Evolutionary conservation across 2,113 vertebrate species (phyloP), one percentile per base, ranked within the genome.

Genomic region (Hepsetus odoe): DNA sequence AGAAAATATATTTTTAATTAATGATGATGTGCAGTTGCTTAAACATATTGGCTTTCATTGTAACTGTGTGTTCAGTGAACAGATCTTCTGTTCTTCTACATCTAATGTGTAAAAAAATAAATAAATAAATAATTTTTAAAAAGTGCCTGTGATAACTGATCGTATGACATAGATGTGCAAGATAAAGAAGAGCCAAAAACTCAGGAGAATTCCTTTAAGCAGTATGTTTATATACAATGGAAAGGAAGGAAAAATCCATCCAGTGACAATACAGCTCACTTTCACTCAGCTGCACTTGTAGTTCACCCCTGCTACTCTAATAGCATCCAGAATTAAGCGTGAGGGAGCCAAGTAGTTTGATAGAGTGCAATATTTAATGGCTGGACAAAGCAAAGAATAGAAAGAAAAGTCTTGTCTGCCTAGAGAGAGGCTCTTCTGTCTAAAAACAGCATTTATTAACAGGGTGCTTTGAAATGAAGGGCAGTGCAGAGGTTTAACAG

Each of bases 271-370:
- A 67, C 69, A 79, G 28, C 56, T 55, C 70, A 79, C 44, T 66
- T 73, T 55, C 77, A 79, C 26, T 65, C 66, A 72, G 44, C 44
- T 64, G 68, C 42, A 71, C 58, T 65, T 53, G 44, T 55, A 42
- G 18, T 56, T 72, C 44, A 53, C 56, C 46, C 56, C 68, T 40
- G 69, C 62, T 18, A 55, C 22, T 10, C 22, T 65, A 72, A 79
- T 32, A 55, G 77, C 59, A 42, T 79, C 49, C 69, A 79, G 59
- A 66, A 42, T 79, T 66, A 49, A 67, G 58, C 6, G 5, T 40
- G 49, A 20, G 22, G 69, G 32, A 38, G 61, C 61, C 77, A 80
- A 66, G 64, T 22, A 7, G 49, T 55, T 79, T 65, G 77, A 79
- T 44, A 33, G 13, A 40, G 72, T 40, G 24, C 56, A 53, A 33